Evolutionary conservation across 92 coral and sea anemone genomes (phyloP).

Genomic region (Umimayanthus chanpuru): DNA sequence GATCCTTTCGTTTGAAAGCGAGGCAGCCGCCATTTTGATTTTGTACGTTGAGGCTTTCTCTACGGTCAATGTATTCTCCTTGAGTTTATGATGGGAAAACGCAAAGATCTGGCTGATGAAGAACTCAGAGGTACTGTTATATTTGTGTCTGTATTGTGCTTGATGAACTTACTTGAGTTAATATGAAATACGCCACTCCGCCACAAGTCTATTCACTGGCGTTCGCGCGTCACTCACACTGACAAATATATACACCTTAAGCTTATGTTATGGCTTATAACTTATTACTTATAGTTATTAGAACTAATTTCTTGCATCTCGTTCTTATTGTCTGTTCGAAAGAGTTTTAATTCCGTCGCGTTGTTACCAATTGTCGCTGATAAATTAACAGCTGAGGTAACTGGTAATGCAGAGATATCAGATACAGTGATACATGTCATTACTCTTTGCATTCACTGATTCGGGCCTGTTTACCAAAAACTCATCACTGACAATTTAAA

Average conservation of each 20-base stretch:
- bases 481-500: no score
- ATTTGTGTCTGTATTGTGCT: neutral
- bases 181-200: neutral
- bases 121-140: slow-evolving; percentile 32
- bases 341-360: neutral
- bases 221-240: no score
- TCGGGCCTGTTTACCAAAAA: no score
- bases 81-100: slow-evolving; percentile 37
- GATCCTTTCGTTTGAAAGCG: slow-evolving; percentile 15
- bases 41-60: neutral
- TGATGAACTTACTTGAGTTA: neutral
- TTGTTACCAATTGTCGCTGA: neutral
- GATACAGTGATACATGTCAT: no score
- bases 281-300: no score
- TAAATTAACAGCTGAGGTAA: no score
- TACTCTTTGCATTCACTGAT: neutral
- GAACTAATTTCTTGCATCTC: no score
- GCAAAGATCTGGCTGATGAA: slow-evolving; percentile 41
- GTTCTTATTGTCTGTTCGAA: neutral
- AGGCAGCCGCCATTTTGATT: slow-evolving; percentile 63
- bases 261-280: no score
- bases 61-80: no score
- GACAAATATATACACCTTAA: no score
- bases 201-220: neutral
- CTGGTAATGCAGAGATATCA: no score